Evolutionary conservation across 2,888 invertebrate species (phyloP).

Genomic region (Coremacera marginata): DNA sequence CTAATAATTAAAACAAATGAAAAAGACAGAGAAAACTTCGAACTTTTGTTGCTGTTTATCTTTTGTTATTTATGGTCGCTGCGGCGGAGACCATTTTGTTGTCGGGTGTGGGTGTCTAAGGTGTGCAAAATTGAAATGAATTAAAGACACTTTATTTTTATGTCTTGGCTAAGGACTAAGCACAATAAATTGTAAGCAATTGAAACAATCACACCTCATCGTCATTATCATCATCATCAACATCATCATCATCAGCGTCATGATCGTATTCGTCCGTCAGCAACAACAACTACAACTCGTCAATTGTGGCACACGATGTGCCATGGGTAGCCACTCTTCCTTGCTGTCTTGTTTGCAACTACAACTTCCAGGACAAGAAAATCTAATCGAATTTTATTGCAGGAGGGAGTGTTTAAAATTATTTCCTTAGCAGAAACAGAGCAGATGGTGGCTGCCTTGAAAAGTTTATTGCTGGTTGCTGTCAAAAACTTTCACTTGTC

Average conservation of each 20-base stretch:
- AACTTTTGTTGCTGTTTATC: slow-evolving; percentile 29
- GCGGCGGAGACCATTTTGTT: neutral
- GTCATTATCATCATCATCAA: neutral
- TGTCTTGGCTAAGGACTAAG: slow-evolving; percentile 6
- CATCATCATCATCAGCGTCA: neutral
- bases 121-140: slow-evolving; percentile 40
- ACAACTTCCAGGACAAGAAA: neutral
- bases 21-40: slow-evolving; percentile 26
- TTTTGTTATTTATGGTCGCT: neutral
- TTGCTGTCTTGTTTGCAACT: neutral
- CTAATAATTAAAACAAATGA: slow-evolving; percentile 47
- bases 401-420: neutral
- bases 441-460: neutral
- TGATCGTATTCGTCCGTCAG: neutral
- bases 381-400: neutral
- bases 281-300: neutral
- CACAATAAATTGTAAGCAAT: slow-evolving; percentile 56
- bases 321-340: neutral
- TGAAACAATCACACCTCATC: slow-evolving; percentile 51
- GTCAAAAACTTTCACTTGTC: slow-evolving; percentile 1
- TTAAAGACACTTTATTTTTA: slow-evolving; percentile 38
- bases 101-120: neutral
- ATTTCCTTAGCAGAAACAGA: neutral
- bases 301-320: neutral
- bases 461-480: neutral